Conservation (phyloP, 2,797 vertebrate species). For the Halcyon smyrnensis region DNA sequence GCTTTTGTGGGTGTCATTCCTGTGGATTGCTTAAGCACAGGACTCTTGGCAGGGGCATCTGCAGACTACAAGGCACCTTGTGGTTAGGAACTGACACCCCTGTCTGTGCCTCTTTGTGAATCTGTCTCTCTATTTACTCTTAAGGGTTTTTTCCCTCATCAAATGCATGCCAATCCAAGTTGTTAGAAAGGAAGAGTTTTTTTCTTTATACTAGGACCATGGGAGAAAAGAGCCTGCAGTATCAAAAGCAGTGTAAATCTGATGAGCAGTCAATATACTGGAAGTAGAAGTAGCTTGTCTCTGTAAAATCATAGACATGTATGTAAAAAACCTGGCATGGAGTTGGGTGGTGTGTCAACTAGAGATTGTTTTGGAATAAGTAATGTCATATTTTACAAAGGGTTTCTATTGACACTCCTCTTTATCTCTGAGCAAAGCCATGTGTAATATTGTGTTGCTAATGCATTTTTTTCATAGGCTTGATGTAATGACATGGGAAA, state of each 20-base stretch:
- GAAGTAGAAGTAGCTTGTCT: not conserved
- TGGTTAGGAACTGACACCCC: conserved; percentile 6
- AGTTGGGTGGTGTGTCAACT: not conserved
- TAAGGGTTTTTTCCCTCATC: not conserved
- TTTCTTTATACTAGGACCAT: not conserved
- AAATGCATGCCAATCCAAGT: not conserved
- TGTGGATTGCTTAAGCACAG: conserved; percentile 30
- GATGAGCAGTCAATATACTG: not conserved
- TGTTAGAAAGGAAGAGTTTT: not conserved
- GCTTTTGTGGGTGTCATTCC: conserved; percentile 46
- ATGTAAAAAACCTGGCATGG: not conserved
- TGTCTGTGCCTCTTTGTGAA: not conserved
- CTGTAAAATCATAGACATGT: not conserved
- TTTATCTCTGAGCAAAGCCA: not conserved
- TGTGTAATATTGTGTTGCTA: not conserved
- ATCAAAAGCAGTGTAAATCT: not conserved
- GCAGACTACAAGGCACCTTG: conserved; percentile 45
- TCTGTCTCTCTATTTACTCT: conserved; percentile 22
- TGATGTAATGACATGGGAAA: not conserved
- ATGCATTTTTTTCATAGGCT: not conserved
- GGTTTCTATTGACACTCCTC: not conserved
- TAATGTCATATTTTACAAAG: not conserved
- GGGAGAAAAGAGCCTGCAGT: not conserved
- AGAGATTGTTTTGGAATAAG: not conserved
- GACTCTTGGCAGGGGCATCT: conserved; percentile 33